phyloP scores from a whole-genome alignment of 2,888 invertebrate species.

The Linnaemya tessellans region DNA sequence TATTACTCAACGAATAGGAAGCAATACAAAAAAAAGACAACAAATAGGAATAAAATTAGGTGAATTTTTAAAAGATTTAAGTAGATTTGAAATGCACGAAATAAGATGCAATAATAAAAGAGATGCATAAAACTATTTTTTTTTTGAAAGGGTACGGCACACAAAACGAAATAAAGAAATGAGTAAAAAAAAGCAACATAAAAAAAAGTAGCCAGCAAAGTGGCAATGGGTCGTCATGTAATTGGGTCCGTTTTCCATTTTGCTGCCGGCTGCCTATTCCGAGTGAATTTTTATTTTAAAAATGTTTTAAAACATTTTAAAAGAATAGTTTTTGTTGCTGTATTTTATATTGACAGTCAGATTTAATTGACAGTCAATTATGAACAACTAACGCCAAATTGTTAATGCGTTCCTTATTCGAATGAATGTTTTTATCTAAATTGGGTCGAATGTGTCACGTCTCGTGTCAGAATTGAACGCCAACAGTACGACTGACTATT shows the following conservation, averaged over 20 bases:
- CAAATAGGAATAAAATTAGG: background rate
- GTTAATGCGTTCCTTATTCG: background rate
- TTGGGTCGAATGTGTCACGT: conserved; percentile 42
- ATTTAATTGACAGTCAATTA: conserved; percentile 1
- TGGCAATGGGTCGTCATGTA: too few relatives aligned
- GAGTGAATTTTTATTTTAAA: too few relatives aligned
- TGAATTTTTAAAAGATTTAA: conserved; percentile 16
- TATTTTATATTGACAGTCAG: background rate
- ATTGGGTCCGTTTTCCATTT: too few relatives aligned
- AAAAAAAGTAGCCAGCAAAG: too few relatives aligned
- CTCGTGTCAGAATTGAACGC: background rate
- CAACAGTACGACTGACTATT: background rate
- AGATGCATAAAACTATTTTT: too few relatives aligned
- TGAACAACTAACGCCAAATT: background rate
- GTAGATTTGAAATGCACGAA: conserved; percentile 2
- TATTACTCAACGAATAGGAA: conserved; percentile 43
- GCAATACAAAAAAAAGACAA: conserved; percentile 1
- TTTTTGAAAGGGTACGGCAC: too few relatives aligned
- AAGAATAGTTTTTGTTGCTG: background rate
- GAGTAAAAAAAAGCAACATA: too few relatives aligned
- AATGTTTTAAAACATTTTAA: too few relatives aligned
- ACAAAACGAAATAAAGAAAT: too few relatives aligned
- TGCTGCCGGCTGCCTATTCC: too few relatives aligned
- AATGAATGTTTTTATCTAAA: background rate
- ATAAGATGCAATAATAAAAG: background rate